Evolutionary conservation across 2,797 vertebrate genomes (phyloP).

Genomic region (Adrianichthys oophorus): DNA sequence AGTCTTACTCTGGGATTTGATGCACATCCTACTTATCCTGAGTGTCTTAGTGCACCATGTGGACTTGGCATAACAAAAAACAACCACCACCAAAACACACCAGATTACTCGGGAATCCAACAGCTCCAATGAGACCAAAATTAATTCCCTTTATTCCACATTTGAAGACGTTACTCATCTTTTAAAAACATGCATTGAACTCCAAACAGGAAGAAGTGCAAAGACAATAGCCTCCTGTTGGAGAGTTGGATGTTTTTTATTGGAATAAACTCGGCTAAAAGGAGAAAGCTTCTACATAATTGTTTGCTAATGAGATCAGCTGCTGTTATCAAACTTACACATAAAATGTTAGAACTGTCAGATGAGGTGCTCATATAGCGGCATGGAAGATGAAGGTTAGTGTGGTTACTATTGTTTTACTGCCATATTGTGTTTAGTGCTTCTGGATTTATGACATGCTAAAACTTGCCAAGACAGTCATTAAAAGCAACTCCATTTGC

Average conservation of each 20-base stretch:
- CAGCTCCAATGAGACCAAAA: too few species aligned
- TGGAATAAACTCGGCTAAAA: background rate
- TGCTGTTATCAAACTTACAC: slow-evolving; percentile 31
- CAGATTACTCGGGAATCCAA: too few species aligned
- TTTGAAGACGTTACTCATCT: too few species aligned
- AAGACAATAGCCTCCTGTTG: background rate
- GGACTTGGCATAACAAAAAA: too few species aligned
- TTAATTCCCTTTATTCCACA: too few species aligned
- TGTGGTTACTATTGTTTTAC: slow-evolving; percentile 50
- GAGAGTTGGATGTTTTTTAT: slow-evolving; percentile 12
- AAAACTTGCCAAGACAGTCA: slow-evolving; percentile 59
- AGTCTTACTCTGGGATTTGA: too few species aligned
- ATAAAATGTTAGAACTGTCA: slow-evolving; percentile 38
- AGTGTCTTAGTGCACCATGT: too few species aligned
- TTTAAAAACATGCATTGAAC: too few species aligned
- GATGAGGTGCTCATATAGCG: slow-evolving; percentile 25
- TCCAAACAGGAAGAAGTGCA: slow-evolving; percentile 4
- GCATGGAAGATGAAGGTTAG: slow-evolving; percentile 48
- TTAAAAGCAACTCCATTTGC: slow-evolving; percentile 44
- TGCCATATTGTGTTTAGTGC: slow-evolving; percentile 34
- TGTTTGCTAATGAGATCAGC: slow-evolving; percentile 41
- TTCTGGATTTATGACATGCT: slow-evolving; percentile 22
- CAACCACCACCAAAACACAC: too few species aligned
- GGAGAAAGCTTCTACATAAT: slow-evolving; percentile 31
- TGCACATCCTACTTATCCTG: too few species aligned